Percentiles rank a stretch among this genome's conserved stretches.
Conservation (phyloP, 53 echinoderm and acorn worm genomes). For the Crossaster papposus region DNA sequence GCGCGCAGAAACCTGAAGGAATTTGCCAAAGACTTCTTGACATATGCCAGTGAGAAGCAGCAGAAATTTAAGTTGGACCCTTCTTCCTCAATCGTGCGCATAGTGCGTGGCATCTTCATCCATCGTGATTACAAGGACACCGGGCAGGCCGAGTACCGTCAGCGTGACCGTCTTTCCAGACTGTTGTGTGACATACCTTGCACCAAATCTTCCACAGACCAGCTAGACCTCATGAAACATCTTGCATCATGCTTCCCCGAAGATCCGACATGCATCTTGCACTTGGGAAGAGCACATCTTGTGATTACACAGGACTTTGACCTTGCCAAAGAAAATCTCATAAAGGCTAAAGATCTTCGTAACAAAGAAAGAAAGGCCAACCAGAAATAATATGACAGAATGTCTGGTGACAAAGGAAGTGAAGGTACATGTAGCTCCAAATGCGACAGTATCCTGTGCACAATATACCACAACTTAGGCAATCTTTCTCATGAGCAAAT, state of each 20-base stretch:
- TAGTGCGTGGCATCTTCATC: conserved; percentile 26
- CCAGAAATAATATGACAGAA: conserved; percentile 1
- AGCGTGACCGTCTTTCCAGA: conserved; percentile 44
- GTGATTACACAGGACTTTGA: conserved; percentile 14
- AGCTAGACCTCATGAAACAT: conserved; percentile 41
- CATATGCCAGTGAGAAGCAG: conserved; percentile 28
- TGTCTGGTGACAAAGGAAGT: background rate
- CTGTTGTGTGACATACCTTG: conserved; percentile 48
- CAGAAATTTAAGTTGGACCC: background rate
- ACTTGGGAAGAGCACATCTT: conserved; percentile 49
- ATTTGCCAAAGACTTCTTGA: conserved; percentile 25
- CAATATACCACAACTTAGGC: conserved; percentile 45
- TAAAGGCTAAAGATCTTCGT: conserved; percentile 40
- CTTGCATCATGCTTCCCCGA: conserved; percentile 44
- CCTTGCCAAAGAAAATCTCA: conserved; percentile 10
- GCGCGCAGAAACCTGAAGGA: conserved; percentile 31
- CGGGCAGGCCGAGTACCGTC: conserved; percentile 24
- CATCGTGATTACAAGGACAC: conserved; percentile 34
- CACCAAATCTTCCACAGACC: background rate
- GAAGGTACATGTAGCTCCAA: background rate
- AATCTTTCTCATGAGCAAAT: conserved; percentile 30
- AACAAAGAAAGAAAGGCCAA: conserved; percentile 23
- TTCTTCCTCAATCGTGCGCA: conserved; percentile 13
- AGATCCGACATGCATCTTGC: conserved; percentile 31
- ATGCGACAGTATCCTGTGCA: conserved; percentile 28